These are phyloP conservation scores for Ceratina japonica DNA, from an alignment of 1,140 invertebrate genomes.

Conservation along the genomic window DNA sequence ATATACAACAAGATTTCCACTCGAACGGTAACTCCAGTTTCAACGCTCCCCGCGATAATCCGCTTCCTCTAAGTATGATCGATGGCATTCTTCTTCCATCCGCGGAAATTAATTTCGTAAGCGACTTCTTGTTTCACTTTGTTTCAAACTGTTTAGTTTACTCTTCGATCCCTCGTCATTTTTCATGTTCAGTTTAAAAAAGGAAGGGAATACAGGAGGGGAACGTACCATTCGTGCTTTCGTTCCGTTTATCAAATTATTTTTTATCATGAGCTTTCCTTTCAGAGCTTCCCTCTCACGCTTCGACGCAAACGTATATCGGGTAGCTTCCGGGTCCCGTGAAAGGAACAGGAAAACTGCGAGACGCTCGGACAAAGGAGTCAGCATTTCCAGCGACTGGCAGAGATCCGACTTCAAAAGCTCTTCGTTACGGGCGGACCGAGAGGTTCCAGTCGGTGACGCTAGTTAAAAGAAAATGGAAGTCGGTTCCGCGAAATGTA, in stretches of 20 bases:
- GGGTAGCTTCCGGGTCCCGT: no score
- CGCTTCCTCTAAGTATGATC: neutral
- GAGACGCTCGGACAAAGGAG: constrained; percentile 1
- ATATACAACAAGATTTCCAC: no score
- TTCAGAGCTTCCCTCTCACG: neutral
- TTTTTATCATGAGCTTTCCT: no score
- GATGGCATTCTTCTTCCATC: neutral
- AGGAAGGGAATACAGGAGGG: no score
- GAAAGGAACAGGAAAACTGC: neutral
- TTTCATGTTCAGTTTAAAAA: no score
- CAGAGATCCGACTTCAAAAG: constrained; percentile 1
- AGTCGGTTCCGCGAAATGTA: neutral
- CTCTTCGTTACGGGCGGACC: neutral
- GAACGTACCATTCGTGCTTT: no score
- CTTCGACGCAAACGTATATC: neutral
- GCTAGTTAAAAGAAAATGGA: neutral
- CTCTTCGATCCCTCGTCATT: no score
- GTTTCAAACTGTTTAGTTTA: no score
- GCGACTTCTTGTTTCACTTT: neutral
- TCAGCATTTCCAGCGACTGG: neutral
- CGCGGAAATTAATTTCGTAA: neutral
- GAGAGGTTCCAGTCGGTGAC: neutral
- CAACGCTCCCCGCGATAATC: neutral
- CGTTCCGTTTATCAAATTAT: no score
- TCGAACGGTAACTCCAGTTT: neutral